Evolutionary conservation across 2,113 vertebrate species (phyloP), one percentile per base, ranked within the genome.

Genomic region (Pelecanoides urinatrix): DNA sequence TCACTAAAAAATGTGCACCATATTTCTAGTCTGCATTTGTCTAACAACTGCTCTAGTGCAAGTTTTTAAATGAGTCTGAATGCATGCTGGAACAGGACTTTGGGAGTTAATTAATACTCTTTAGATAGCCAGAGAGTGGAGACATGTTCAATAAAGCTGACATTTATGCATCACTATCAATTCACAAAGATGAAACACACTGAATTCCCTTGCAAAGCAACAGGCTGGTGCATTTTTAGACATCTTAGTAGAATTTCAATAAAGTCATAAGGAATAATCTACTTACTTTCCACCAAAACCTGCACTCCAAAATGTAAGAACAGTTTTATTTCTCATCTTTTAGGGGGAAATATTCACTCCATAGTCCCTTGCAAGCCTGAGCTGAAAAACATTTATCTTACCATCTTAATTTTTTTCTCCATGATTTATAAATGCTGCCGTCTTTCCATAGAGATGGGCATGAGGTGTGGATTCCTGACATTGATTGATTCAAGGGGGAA

Each of bases 61-160:
- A 40, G 67, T 66, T 92, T 85, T 83, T 62, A 94, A 95, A 97
- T 86, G 66, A 96, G 67, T 66, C 55, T 72, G 86, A 90, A 47
- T 65, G 36, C 73, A 66, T n/a, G 71, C 85, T 93, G 92, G 85
- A 95, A 65, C 62, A 93, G 96, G 93, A 90, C 71, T 93, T 66
- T 38, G 93, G 71, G 88, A 96, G 93, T 95, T 92, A 95, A 95
- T 96, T 95, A 96, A 83, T 86, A 66, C 50, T 94, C 75, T 94
- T 96, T 96, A 90, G 62, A 70, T 92, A 95, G 88, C 59, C 90
- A 97, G 94, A 49, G 77, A 94, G 90, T 16, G 21, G 56, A 82
- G 90, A 87, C 62, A 61, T 56, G 67, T 88, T 95, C 94, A 94
- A 93, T 89, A 94, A 85, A 95, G 81, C 84, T 93, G 94, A 90